phyloP scores from a whole-genome alignment of 2,888 invertebrate genomes.

The Parthenolecanium corni region DNA sequence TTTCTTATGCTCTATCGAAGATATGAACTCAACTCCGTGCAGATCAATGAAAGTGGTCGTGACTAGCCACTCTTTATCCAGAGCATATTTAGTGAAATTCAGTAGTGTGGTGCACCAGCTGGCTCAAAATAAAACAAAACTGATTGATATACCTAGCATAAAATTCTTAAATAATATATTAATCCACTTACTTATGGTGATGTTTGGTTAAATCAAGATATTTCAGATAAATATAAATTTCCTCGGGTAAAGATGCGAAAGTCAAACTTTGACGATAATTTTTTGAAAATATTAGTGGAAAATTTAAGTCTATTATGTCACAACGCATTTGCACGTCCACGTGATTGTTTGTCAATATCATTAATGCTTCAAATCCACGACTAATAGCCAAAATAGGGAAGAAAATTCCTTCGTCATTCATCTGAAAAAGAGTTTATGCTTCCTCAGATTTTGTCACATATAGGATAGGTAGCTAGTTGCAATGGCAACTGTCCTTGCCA shows the following conservation, averaged over 20 bases:
- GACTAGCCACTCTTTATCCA: constrained; percentile 7
- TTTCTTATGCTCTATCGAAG: constrained; percentile 29
- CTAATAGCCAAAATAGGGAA: constrained; percentile 85
- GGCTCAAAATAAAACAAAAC: background rate
- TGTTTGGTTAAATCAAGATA: background rate
- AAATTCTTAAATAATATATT: too few species aligned
- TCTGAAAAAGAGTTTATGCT: constrained; percentile 34
- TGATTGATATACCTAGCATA: too few species aligned
- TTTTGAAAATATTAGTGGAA: background rate
- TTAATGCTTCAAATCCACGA: constrained; percentile 70
- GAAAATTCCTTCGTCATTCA: constrained; percentile 57
- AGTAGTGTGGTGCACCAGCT: constrained; percentile 12
- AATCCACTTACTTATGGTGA: constrained; percentile 4
- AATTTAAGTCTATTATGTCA: background rate
- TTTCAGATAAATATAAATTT: background rate
- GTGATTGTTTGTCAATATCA: constrained; percentile 39
- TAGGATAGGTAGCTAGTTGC: background rate
- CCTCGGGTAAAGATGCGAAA: background rate
- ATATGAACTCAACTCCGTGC: constrained; percentile 29
- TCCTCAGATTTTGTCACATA: too few species aligned
- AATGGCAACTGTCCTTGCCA: too few species aligned
- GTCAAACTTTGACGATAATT: background rate
- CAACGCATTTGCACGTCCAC: background rate
- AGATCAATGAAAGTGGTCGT: background rate
- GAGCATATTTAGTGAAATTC: background rate